Evolutionary conservation across 2,888 invertebrate genomes (phyloP), one percentile per base, ranked within the genome.

Genomic region (Belgica antarctica): DNA sequence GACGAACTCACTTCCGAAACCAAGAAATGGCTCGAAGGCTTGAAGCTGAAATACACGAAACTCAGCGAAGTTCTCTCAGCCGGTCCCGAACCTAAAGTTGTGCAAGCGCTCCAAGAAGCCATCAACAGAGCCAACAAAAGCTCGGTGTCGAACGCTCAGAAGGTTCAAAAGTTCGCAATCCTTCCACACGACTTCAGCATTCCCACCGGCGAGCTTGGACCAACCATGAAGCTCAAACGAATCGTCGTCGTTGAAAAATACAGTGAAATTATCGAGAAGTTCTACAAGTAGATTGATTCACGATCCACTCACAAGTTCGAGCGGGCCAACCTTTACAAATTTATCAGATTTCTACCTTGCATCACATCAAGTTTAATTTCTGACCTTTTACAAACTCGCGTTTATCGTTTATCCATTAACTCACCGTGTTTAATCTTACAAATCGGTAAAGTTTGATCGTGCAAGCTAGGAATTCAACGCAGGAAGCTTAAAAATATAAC

Each of bases 141-240:
- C 71, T 88, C 94, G 27, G 88, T 89, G 73, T 95, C 94, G 1
- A 90, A 91, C 78, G 95, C 95, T 31, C 92, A 94, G 76, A 89
- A 86, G 77, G 85, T 96, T 70, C 94, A 94, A 80, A 96, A 95
- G 77, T 92, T 94, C 81, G 82, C 85, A 12, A 86, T 96, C 71
- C 82, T 96, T 72, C 92, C 94, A 0, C 83, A 82, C 22, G 95
- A 96, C 78, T 94, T 96, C 80, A 92, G 94, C 25, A 82, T 94
- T 72, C 83, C 86, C 63, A 90, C 91, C 5, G 95, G 94, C 73
- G 96, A 96, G 83, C 81, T 96, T 77, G 91, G 92, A 59, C 94
- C 94, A 72, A 95, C 95, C 69, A 82, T 95, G 77, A 95, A 96
- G 81, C 81, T 94, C 57, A 90, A 89, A 79, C 85, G 94, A 74